A percentile compares a stretch with the other conserved stretches of the same genome.
Conservation (phyloP, 2,113 vertebrate genomes). For the Tetraodon nigroviridis region DNA sequence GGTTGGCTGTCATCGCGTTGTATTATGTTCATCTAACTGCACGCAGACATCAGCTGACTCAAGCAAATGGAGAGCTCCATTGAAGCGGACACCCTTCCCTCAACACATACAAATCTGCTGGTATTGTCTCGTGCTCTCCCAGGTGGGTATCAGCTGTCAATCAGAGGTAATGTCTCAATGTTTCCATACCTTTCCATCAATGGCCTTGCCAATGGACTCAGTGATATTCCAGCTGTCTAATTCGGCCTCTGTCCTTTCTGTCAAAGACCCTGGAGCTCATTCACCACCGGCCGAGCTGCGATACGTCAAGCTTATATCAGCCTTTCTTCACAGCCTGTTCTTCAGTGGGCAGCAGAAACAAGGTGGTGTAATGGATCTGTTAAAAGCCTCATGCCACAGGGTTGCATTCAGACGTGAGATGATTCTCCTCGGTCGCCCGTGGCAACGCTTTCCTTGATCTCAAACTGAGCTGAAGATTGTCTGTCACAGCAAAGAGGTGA, state of each 20-base stretch:
- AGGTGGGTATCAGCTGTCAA: conserved; percentile 55
- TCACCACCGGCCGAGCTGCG: conserved; percentile 38
- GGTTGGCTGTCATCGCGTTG: conserved; percentile 22
- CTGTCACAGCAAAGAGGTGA: conserved; percentile 15
- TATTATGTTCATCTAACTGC: conserved; percentile 9
- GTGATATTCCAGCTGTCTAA: conserved; percentile 46
- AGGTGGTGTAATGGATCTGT: conserved; percentile 53
- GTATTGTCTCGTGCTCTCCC: conserved; percentile 40
- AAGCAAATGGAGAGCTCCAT: neutral
- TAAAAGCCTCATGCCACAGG: conserved; percentile 39
- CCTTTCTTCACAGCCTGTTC: conserved; percentile 8
- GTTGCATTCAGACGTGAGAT: conserved; percentile 26
- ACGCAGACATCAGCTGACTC: neutral
- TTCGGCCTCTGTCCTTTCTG: conserved; percentile 50
- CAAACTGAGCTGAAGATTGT: conserved; percentile 41
- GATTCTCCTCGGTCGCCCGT: conserved; percentile 30
- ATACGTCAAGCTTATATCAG: conserved; percentile 33
- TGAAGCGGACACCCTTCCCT: conserved; percentile 12
- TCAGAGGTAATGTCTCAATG: conserved; percentile 59
- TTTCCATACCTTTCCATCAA: conserved; percentile 60
- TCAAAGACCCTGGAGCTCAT: conserved; percentile 51
- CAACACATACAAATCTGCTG: conserved; percentile 25
- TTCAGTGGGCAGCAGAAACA: conserved; percentile 6
- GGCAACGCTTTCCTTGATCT: conserved; percentile 21
- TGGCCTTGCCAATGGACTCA: conserved; percentile 40